phyloP scores from a whole-genome alignment of 2,113 vertebrate genomes.

The Lathamus discolor region DNA sequence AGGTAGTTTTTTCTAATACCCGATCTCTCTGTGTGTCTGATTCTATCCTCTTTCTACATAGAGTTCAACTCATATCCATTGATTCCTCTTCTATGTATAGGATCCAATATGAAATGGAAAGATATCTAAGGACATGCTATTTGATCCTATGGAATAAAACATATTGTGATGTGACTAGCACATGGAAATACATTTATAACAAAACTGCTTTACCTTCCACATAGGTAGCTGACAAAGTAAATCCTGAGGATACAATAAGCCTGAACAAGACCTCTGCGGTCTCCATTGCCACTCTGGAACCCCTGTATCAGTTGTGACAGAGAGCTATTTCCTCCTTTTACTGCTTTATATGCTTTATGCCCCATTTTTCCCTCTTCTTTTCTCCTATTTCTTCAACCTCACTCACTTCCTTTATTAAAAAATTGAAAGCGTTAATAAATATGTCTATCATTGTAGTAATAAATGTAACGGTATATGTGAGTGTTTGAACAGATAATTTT shows the following conservation, averaged over 20 bases:
- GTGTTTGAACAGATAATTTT: neutral
- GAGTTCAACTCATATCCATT: accelerated
- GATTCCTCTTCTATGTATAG: neutral
- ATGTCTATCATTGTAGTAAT: neutral
- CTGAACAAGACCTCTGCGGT: neutral
- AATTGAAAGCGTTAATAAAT: neutral
- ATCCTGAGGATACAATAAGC: neutral
- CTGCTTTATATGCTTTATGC: neutral
- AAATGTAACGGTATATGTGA: neutral
- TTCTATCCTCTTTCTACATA: neutral
- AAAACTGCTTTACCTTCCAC: neutral
- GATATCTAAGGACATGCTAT: neutral
- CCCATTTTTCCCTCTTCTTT: neutral
- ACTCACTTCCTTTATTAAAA: neutral
- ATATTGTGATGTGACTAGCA: neutral
- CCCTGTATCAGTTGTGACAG: neutral
- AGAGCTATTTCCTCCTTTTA: neutral
- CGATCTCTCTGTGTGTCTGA: neutral
- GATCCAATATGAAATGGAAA: neutral
- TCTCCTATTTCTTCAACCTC: neutral
- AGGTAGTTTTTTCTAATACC: neutral
- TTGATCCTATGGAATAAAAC: neutral
- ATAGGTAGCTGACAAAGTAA: neutral
- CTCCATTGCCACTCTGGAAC: neutral
- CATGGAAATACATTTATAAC: neutral